phyloP scores from a whole-genome alignment of 2,888 invertebrate species.

The Calameuta pallipes region DNA sequence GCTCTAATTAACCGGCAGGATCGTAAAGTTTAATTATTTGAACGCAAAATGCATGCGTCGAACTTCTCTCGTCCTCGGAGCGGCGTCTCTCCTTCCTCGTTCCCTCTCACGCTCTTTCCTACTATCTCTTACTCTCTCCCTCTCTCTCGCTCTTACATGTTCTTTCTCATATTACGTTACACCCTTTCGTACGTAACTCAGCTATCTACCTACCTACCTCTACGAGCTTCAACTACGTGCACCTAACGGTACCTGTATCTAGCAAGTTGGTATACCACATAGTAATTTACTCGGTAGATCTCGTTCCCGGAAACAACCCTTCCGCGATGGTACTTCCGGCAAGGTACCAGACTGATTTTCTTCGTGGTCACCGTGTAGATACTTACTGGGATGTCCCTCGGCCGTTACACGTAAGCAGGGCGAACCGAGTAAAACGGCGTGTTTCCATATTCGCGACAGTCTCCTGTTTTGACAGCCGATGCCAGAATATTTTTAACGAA shows the following conservation, averaged over 20 bases:
- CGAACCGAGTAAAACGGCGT: not conserved
- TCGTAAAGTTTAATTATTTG: conserved; percentile 40
- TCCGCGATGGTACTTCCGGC: not conserved
- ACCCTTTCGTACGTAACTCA: not conserved
- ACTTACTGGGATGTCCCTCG: not conserved
- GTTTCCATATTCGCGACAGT: not conserved
- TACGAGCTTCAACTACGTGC: not conserved
- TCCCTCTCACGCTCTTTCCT: conserved; percentile 15
- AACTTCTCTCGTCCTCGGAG: conserved; percentile 32
- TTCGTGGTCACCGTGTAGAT: not conserved
- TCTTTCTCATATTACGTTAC: not conserved
- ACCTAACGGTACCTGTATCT: not conserved
- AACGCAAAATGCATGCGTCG: conserved; percentile 35
- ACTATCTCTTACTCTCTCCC: conserved; percentile 1
- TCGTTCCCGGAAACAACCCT: not conserved
- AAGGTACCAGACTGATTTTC: not conserved
- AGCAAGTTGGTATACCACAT: not conserved
- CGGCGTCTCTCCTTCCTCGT: conserved; percentile 25
- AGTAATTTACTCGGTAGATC: not conserved
- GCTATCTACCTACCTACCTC: not conserved
- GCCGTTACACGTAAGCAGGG: conserved; percentile 5
- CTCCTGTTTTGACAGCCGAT: conserved; percentile 9
- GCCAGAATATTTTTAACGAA: conserved; percentile 10
- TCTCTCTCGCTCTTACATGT: conserved; percentile 1
- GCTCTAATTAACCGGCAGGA: conserved; percentile 37